These are phyloP conservation scores for Cryptotis parvus DNA, from an alignment of 2,113 vertebrate species.

Conservation along the genomic window DNA sequence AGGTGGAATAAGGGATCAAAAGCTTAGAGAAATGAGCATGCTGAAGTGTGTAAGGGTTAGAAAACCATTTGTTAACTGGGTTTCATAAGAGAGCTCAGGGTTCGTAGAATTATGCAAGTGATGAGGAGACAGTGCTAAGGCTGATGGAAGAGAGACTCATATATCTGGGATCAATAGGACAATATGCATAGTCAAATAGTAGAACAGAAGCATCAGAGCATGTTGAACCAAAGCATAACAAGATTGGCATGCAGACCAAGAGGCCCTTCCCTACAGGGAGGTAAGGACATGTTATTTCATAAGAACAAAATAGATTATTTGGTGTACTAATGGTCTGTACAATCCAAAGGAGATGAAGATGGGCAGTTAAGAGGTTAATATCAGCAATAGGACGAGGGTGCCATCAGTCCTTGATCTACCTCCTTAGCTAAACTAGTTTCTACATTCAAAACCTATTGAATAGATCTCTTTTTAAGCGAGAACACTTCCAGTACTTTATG, in stretches of 20 bases:
- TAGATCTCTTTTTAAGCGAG: background rate
- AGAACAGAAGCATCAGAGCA: background rate
- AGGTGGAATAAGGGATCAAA: background rate
- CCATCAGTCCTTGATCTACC: background rate
- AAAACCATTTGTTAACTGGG: background rate
- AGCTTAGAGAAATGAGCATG: background rate
- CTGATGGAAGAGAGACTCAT: background rate
- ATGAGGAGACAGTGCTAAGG: background rate
- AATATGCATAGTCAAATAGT: background rate
- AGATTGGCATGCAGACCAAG: background rate
- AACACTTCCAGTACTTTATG: background rate
- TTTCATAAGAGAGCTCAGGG: background rate
- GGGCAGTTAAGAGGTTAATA: background rate
- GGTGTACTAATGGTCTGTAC: background rate
- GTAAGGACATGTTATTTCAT: background rate
- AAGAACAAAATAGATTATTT: background rate
- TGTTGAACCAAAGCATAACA: no score
- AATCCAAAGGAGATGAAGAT: background rate
- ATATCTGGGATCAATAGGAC: background rate
- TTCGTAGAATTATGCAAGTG: background rate
- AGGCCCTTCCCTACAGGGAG: background rate
- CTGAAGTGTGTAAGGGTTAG: background rate
- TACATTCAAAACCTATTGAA: background rate
- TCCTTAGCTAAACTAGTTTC: background rate
- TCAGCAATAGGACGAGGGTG: background rate